phyloP scores from a whole-genome alignment of 1,140 invertebrate species.

The silkworm (Bombyx mori) region DNA sequence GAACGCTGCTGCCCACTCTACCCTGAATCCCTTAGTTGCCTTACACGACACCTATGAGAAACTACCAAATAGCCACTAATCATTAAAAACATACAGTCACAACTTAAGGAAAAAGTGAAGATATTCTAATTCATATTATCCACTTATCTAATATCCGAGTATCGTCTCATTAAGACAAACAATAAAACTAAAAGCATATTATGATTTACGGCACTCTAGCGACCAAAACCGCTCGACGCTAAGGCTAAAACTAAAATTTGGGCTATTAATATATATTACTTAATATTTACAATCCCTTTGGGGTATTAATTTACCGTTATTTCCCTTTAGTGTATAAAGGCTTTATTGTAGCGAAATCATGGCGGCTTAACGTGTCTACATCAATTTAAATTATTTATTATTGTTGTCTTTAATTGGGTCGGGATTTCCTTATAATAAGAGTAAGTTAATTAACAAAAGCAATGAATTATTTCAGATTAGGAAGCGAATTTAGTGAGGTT shows the following conservation, averaged over 20 bases:
- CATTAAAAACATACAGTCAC: background rate
- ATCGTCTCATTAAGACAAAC: background rate
- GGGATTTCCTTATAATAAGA: constrained; percentile 1
- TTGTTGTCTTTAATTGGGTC: constrained; percentile 17
- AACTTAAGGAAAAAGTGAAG: background rate
- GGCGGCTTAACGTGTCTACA: constrained; percentile 21
- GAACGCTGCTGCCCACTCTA: too few species aligned
- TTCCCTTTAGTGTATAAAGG: constrained; percentile 34
- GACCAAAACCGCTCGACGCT: constrained; percentile 49
- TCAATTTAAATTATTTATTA: constrained; percentile 38
- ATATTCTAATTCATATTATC: too few species aligned
- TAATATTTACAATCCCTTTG: constrained; percentile 53
- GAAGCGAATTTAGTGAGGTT: too few species aligned
- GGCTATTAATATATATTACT: constrained; percentile 65
- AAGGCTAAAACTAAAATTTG: constrained; percentile 44
- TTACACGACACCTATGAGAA: too few species aligned
- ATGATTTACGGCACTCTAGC: constrained; percentile 49
- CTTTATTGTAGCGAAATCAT: constrained; percentile 31
- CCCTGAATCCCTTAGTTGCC: too few species aligned
- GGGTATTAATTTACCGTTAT: constrained; percentile 45
- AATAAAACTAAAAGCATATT: constrained; percentile 18
- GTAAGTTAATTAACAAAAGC: too few species aligned
- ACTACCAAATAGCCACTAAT: too few species aligned
- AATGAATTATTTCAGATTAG: too few species aligned
- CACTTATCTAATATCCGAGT: too few species aligned